A percentile compares a stretch with the other conserved stretches of the same genome.
phyloP scores from a whole-genome alignment of 2,888 invertebrate genomes.

The Tuberolachnus salignus region DNA sequence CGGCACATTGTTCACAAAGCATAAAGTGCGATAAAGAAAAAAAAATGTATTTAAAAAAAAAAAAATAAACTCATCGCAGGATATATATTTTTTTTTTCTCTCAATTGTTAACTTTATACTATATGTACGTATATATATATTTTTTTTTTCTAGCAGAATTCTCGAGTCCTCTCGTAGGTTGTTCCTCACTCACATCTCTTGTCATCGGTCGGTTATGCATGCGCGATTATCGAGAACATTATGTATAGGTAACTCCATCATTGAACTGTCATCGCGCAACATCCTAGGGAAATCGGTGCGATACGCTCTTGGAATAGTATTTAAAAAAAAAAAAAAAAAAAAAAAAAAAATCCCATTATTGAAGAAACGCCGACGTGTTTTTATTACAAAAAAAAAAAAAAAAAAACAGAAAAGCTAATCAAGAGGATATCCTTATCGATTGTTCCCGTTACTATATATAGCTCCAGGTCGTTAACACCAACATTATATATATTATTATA shows the following conservation, averaged over 20 bases:
- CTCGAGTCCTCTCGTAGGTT: neutral
- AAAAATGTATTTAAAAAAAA: neutral
- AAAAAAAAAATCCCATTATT: conserved; percentile 22
- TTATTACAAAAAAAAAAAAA: conserved; percentile 21
- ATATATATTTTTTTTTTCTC: too few relatives aligned
- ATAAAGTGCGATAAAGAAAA: neutral
- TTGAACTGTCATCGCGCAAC: conserved; percentile 35
- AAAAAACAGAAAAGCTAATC: neutral
- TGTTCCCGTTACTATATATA: conserved; percentile 29
- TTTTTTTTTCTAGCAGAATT: conserved; percentile 4
- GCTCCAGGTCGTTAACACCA: conserved; percentile 38
- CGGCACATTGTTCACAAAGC: conserved; percentile 7
- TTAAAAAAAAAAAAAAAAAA: conserved; percentile 23
- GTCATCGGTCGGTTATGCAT: conserved; percentile 39
- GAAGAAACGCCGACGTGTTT: conserved; percentile 34
- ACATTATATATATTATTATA: neutral
- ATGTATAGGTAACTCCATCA: neutral
- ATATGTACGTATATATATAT: neutral
- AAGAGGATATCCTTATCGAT: conserved; percentile 39
- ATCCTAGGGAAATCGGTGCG: conserved; percentile 47
- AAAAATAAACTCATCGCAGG: neutral
- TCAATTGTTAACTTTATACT: conserved; percentile 17
- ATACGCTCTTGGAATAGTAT: conserved; percentile 32
- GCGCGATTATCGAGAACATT: conserved; percentile 47
- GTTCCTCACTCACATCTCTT: conserved; percentile 11